These are phyloP conservation scores for Oopsacas minuta DNA, from an alignment of 37 sponge, comb jelly and placozoan species.

Conservation along the genomic window DNA sequence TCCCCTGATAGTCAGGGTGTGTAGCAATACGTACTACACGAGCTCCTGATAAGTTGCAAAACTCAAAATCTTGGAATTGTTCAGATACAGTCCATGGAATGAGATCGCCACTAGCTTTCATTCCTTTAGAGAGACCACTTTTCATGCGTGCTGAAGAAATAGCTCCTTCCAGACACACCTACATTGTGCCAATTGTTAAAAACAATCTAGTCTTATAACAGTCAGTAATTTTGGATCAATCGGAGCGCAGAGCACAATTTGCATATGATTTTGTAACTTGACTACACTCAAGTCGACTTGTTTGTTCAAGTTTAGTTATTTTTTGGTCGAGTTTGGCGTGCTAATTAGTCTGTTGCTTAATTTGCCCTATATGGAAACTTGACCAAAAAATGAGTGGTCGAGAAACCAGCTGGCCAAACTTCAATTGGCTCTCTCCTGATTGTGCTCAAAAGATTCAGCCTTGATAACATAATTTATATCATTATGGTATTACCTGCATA, in stretches of 20 bases:
- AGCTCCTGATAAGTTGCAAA: constrained; percentile 75
- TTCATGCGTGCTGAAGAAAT: constrained; percentile 43
- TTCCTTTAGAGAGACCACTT: constrained; percentile 57
- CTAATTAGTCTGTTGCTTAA: no score
- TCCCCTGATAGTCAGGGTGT: constrained; percentile 82
- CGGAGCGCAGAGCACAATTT: no score
- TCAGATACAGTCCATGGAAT: constrained; percentile 96
- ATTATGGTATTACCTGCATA: constrained; percentile 42
- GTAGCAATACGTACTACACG: constrained; percentile 89
- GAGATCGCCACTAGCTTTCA: constrained; percentile 82
- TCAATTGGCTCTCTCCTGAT: no score
- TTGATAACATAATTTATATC: neutral
- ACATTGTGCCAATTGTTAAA: neutral
- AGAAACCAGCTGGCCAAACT: no score
- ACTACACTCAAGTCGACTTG: no score
- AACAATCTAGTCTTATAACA: neutral
- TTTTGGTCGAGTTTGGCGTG: no score
- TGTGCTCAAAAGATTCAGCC: no score
- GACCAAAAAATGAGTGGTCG: no score
- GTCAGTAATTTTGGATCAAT: neutral
- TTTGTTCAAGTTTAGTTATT: no score
- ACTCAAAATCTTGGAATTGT: constrained; percentile 85
- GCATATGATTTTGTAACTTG: no score
- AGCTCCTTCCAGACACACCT: constrained; percentile 91
- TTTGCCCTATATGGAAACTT: no score